Conservation (phyloP, 1,140 invertebrate species). For the Calliphora vicina region DNA sequence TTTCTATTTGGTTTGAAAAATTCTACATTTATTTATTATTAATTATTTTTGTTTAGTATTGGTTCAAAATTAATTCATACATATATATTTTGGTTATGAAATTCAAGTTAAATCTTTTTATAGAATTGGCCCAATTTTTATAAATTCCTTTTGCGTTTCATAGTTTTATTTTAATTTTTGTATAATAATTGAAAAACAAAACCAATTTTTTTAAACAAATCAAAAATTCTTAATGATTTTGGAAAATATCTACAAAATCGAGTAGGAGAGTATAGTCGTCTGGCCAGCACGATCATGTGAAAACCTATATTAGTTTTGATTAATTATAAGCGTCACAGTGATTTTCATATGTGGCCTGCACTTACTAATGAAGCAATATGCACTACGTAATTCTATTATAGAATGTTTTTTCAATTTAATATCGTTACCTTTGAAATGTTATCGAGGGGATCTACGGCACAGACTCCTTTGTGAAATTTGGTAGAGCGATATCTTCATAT, state of each 20-base stretch:
- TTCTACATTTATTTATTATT: background rate
- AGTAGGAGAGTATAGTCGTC: no score
- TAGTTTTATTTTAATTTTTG: background rate
- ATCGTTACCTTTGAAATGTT: no score
- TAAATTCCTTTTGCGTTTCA: background rate
- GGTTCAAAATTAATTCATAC: background rate
- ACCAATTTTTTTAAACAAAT: background rate
- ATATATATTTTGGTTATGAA: background rate
- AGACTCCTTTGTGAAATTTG: no score
- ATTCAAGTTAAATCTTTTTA: background rate
- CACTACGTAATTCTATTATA: no score
- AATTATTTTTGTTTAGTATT: background rate
- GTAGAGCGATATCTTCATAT: no score
- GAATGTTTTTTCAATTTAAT: no score
- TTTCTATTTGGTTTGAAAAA: background rate
- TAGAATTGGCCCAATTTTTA: slow-evolving; percentile 16
- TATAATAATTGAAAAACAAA: background rate
- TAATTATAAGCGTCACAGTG: no score
- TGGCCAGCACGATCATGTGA: no score
- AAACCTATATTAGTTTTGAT: no score
- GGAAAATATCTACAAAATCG: background rate
- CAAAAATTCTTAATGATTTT: background rate
- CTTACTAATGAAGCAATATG: no score
- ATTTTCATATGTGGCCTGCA: no score
- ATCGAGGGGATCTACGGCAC: no score